These are phyloP conservation scores for Tetramorium parvispinum DNA, from an alignment of 1,140 invertebrate genomes.

Conservation along the genomic window DNA sequence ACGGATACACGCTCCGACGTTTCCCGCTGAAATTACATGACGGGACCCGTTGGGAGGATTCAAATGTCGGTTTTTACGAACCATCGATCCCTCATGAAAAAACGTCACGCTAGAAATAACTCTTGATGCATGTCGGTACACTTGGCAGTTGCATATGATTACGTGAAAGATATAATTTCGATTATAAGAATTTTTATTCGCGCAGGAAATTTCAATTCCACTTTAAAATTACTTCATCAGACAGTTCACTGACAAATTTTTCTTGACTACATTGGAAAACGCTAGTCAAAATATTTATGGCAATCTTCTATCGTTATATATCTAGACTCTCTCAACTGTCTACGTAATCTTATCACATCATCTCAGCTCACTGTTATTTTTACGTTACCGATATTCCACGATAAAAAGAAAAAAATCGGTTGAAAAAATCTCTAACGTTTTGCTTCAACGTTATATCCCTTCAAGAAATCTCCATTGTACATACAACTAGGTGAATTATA, in stretches of 20 bases:
- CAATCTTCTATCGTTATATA: neutral
- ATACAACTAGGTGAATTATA: neutral
- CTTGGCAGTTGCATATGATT: neutral
- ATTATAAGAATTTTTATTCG: neutral
- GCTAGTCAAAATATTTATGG: slow-evolving; percentile 41
- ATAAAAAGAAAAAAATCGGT: neutral
- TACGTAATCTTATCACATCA: slow-evolving; percentile 8
- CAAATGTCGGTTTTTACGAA: slow-evolving; percentile 38
- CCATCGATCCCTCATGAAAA: slow-evolving; percentile 1
- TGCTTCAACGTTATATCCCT: neutral
- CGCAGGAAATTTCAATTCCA: no score
- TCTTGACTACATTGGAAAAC: neutral
- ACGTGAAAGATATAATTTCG: neutral
- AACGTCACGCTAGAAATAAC: slow-evolving; percentile 33
- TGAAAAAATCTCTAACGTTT: neutral
- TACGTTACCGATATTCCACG: neutral
- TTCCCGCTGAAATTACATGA: slow-evolving; percentile 33
- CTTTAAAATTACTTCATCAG: neutral
- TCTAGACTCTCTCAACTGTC: neutral
- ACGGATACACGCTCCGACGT: slow-evolving; percentile 41
- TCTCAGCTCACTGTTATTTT: neutral
- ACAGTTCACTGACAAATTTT: neutral
- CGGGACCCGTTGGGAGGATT: neutral
- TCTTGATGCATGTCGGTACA: neutral
- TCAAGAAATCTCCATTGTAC: neutral